phyloP scores from a whole-genome alignment of 2,797 vertebrate genomes.

The Peromyscus nudipes region DNA sequence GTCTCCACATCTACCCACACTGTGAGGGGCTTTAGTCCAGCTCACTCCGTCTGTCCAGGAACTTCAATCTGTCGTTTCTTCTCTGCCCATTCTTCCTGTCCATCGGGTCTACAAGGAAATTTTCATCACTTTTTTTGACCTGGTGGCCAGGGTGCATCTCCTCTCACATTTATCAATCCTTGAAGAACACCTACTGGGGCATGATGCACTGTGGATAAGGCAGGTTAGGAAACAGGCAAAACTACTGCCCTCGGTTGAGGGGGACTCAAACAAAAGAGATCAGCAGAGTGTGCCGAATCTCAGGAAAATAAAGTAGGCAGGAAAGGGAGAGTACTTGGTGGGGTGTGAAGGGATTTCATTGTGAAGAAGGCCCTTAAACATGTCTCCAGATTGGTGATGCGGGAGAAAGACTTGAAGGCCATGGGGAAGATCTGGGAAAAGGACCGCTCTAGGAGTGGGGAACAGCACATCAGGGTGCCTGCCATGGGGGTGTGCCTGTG shows the following conservation, averaged over 20 bases:
- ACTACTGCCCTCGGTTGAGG: neutral
- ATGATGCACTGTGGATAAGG: neutral
- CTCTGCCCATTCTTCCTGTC: neutral
- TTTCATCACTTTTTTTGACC: neutral
- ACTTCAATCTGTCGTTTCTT: neutral
- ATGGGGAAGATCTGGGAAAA: neutral
- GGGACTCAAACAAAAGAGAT: slow-evolving; percentile 8
- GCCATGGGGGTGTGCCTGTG: neutral
- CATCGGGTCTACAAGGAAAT: neutral
- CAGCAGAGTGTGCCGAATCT: neutral
- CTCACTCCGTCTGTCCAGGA: neutral
- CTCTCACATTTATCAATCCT: neutral
- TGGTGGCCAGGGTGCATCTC: neutral
- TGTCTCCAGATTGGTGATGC: neutral
- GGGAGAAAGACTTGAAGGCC: neutral
- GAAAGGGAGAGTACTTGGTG: neutral
- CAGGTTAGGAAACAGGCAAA: neutral
- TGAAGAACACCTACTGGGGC: neutral
- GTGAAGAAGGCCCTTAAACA: neutral
- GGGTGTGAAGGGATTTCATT: neutral
- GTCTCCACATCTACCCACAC: neutral
- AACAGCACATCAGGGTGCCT: neutral
- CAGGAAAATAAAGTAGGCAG: slow-evolving; percentile 31
- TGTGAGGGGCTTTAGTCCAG: neutral
- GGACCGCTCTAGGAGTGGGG: neutral